Conservation (phyloP, 2,113 vertebrate genomes). For the Origma solitaria region DNA sequence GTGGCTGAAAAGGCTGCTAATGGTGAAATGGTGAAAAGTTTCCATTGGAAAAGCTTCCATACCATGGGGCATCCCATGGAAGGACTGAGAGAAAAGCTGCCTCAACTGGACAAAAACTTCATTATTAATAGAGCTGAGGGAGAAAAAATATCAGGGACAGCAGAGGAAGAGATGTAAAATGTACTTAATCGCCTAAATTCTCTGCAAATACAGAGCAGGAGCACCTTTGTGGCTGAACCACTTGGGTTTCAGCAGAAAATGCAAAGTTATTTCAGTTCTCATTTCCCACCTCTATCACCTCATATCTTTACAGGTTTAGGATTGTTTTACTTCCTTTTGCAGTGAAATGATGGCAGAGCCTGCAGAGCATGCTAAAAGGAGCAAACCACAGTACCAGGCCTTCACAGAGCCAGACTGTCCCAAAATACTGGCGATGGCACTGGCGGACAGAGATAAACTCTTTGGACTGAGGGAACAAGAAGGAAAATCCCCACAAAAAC, state of each 20-base stretch:
- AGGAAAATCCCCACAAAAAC: not conserved
- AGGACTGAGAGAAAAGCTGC: not conserved
- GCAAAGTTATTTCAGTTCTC: too few relatives aligned
- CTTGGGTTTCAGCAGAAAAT: not conserved
- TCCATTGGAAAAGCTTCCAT: not conserved
- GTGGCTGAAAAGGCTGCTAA: not conserved
- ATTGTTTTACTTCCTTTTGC: too few relatives aligned
- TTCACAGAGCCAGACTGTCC: not conserved
- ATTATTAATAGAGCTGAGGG: not conserved
- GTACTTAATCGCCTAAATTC: not conserved
- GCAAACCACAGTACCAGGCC: accelerated
- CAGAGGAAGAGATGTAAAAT: not conserved
- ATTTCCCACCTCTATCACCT: too few relatives aligned
- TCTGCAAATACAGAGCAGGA: not conserved
- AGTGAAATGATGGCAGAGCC: too few relatives aligned
- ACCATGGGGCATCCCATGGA: not conserved
- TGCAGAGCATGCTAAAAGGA: not conserved
- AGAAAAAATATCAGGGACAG: not conserved
- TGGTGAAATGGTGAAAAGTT: not conserved
- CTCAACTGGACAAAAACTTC: not conserved
- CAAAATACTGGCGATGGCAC: not conserved
- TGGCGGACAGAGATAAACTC: not conserved
- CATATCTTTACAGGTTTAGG: too few relatives aligned
- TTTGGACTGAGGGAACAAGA: not conserved
- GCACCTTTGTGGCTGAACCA: not conserved